These are phyloP conservation scores for Diploscapter pachys DNA, from an alignment of 1,140 invertebrate species.

Conservation along the genomic window DNA sequence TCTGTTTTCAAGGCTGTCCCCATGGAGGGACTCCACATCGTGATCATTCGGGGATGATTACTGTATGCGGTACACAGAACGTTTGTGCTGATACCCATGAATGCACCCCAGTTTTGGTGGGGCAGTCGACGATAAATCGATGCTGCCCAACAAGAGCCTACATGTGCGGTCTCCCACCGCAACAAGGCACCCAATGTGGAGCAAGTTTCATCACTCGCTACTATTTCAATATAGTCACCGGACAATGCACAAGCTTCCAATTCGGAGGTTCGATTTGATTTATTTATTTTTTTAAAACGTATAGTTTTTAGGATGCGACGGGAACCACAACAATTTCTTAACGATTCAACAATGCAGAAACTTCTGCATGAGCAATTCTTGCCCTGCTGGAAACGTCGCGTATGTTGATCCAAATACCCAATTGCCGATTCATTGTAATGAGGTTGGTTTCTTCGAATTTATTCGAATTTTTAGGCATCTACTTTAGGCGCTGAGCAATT, in stretches of 20 bases:
- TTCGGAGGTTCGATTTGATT: conserved; percentile 11
- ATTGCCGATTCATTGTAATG: conserved; percentile 37
- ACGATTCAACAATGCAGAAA: conserved; percentile 31
- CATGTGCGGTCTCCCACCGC: conserved; percentile 36
- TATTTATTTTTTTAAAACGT: not conserved
- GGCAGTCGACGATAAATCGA: conserved; percentile 31
- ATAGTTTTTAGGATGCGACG: conserved; percentile 17
- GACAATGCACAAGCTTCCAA: conserved; percentile 29
- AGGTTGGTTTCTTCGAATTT: not conserved
- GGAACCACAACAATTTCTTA: conserved; percentile 39
- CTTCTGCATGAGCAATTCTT: conserved; percentile 38
- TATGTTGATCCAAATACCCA: conserved; percentile 39
- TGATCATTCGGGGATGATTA: conserved; percentile 36
- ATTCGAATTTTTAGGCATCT: no score
- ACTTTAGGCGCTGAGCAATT: conserved; percentile 23
- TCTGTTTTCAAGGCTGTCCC: conserved; percentile 28
- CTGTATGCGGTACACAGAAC: conserved; percentile 22
- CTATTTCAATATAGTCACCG: conserved; percentile 40
- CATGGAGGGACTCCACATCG: conserved; percentile 36
- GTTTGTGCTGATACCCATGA: conserved; percentile 34
- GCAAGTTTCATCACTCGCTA: conserved; percentile 29
- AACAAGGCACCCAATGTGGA: conserved; percentile 36
- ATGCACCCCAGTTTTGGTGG: conserved; percentile 33
- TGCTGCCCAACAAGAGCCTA: conserved; percentile 39
- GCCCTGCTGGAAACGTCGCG: conserved; percentile 34